Evolutionary conservation across 37 sponge, comb jelly and placozoan species (phyloP).

Genomic region (Cliona cf. orientalis): DNA sequence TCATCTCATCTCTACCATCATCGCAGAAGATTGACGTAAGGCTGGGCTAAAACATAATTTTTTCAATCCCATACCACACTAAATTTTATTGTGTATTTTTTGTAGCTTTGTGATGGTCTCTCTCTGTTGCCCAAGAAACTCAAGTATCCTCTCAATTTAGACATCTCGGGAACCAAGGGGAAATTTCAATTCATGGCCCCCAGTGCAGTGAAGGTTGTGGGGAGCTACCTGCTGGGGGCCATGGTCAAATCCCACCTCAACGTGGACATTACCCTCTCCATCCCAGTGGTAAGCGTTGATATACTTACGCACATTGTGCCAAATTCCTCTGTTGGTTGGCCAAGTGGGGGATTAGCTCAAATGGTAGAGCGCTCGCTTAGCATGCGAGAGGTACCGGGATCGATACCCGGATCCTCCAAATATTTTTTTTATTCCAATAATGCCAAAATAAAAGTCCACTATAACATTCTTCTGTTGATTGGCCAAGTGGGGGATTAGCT

Average conservation of each 20-base stretch:
- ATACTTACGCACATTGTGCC: background rate
- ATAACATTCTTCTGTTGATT: background rate
- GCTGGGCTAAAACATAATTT: no score
- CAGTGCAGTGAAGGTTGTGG: conserved; percentile 70
- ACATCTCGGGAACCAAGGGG: conserved; percentile 36
- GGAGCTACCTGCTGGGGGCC: conserved; percentile 84
- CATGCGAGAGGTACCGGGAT: conserved; percentile 51
- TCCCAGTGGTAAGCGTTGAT: conserved; percentile 64
- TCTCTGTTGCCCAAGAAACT: conserved; percentile 37
- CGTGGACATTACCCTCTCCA: conserved; percentile 81
- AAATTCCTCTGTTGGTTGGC: background rate
- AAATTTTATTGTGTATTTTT: background rate
- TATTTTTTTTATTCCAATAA: conserved; percentile 10
- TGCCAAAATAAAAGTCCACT: background rate
- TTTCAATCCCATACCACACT: background rate
- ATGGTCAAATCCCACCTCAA: conserved; percentile 57
- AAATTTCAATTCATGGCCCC: conserved; percentile 78
- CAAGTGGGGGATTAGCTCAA: conserved; percentile 32
- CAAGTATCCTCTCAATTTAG: conserved; percentile 58
- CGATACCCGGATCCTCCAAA: conserved; percentile 40
- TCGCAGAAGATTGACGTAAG: conserved; percentile 60
- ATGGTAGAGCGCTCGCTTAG: conserved; percentile 51
- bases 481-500: conserved; percentile 22
- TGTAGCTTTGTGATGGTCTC: conserved; percentile 51
- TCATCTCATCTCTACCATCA: conserved; percentile 53